Evolutionary conservation across 2,888 invertebrate genomes (phyloP).

Genomic region (Autographa pulchrina): DNA sequence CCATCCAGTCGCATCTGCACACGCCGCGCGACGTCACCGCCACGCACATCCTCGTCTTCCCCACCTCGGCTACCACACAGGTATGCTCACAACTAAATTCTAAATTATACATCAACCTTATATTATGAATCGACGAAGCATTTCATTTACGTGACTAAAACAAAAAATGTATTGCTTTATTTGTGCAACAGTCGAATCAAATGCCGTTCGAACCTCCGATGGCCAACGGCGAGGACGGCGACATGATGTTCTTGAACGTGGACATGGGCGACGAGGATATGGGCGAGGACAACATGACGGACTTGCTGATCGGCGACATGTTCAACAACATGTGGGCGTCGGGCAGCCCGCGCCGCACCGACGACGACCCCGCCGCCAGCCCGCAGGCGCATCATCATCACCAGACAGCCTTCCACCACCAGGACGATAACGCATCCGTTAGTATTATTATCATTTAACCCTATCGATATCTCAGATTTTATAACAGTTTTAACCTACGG

Average conservation of each 20-base stretch:
- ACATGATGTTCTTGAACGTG: constrained; percentile 84
- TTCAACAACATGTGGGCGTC: constrained; percentile 89
- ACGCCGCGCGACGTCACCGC: constrained; percentile 99
- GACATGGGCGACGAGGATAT: constrained; percentile 86
- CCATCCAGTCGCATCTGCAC: constrained; percentile 96
- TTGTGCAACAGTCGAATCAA: constrained; percentile 77
- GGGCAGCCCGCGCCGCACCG: constrained; percentile 66
- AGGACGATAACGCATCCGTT: constrained; percentile 68
- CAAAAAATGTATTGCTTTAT: neutral
- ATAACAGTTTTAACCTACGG: too few relatives aligned
- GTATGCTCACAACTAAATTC: constrained; percentile 73
- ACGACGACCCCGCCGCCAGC: constrained; percentile 69
- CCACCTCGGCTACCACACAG: constrained; percentile 98
- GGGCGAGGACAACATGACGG: constrained; percentile 92
- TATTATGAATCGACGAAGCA: neutral
- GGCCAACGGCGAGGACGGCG: constrained; percentile 85
- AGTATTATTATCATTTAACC: constrained; percentile 11
- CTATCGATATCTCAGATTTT: neutral
- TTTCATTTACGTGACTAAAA: too few relatives aligned
- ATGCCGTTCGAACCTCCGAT: constrained; percentile 84
- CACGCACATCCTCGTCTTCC: constrained; percentile 99
- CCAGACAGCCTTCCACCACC: constrained; percentile 62
- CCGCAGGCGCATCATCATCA: constrained; percentile 67
- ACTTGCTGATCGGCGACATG: constrained; percentile 91
- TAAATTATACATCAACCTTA: neutral